phyloP scores from a whole-genome alignment of 2,888 invertebrate genomes.

The Paralinhomoeus sp. region DNA sequence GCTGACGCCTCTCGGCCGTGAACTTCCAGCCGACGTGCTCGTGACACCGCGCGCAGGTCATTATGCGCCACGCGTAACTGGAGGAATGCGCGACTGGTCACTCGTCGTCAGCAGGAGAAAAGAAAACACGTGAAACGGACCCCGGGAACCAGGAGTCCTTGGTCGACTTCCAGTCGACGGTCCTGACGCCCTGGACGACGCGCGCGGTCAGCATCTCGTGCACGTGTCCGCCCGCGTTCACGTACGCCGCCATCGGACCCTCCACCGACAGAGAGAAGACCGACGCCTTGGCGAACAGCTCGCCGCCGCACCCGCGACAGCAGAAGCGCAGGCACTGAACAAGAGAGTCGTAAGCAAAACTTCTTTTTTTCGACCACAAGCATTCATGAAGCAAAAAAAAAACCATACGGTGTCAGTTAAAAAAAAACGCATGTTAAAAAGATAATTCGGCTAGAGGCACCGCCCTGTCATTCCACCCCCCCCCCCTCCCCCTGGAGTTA shows the following conservation, averaged over 20 bases:
- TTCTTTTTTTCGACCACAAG: neutral
- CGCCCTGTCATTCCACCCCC: too few species aligned
- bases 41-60: slow-evolving; percentile 42
- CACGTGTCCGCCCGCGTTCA: slow-evolving; percentile 47
- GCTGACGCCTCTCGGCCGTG: slow-evolving; percentile 37
- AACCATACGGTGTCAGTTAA: too few species aligned
- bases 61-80: slow-evolving; percentile 58
- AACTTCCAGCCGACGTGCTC: slow-evolving; percentile 59
- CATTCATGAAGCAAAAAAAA: neutral
- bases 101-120: neutral
- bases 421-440: too few species aligned
- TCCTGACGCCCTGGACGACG: slow-evolving; percentile 25
- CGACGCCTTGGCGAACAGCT: slow-evolving; percentile 41
- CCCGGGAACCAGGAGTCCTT: slow-evolving; percentile 65
- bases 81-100: slow-evolving; percentile 9
- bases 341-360: too few species aligned
- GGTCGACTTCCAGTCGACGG: slow-evolving; percentile 37
- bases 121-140: slow-evolving; percentile 28
- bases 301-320: slow-evolving; percentile 35
- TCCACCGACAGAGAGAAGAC: slow-evolving; percentile 57
- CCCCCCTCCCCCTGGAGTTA: too few species aligned
- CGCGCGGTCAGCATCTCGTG: slow-evolving; percentile 51
- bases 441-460: too few species aligned
- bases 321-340: slow-evolving; percentile 15
- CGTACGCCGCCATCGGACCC: slow-evolving; percentile 52